Evolutionary conservation across 2,888 invertebrate genomes (phyloP).

Genomic region (Eilema caniola): DNA sequence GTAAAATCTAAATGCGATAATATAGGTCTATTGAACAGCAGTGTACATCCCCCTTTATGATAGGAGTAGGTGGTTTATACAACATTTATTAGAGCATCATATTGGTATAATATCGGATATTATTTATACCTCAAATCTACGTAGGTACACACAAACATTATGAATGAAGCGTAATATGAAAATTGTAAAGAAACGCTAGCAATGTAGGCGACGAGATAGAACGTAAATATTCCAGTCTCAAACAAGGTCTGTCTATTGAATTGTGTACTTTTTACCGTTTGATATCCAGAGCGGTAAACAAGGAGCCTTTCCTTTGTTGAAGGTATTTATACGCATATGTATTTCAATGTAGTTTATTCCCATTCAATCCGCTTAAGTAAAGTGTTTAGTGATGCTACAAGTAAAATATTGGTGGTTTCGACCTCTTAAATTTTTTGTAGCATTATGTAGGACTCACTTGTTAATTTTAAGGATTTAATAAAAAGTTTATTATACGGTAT

Average conservation of each 20-base stretch:
- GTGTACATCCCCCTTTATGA: not conserved
- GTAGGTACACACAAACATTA: not conserved
- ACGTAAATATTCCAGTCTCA: constrained; percentile 4
- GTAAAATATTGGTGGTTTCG: not conserved
- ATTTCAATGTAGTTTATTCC: not conserved
- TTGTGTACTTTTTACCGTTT: not conserved
- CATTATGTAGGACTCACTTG: no score
- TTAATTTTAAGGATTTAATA: no score
- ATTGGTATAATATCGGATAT: not conserved
- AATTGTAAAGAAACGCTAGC: not conserved
- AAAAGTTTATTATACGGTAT: no score
- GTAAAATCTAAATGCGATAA: not conserved
- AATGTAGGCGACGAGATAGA: not conserved
- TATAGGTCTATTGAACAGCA: not conserved
- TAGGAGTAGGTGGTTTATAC: not conserved
- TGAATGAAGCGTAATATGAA: not conserved
- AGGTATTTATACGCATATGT: not conserved
- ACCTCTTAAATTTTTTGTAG: no score
- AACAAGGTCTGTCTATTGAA: not conserved
- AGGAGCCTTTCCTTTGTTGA: not conserved
- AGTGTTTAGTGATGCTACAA: not conserved
- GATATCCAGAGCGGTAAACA: constrained; percentile 3
- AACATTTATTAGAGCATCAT: not conserved
- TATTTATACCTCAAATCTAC: not conserved
- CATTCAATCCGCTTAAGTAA: not conserved